Conservation (phyloP, 2,797 vertebrate genomes). For the Sphaeramia orbicularis region DNA sequence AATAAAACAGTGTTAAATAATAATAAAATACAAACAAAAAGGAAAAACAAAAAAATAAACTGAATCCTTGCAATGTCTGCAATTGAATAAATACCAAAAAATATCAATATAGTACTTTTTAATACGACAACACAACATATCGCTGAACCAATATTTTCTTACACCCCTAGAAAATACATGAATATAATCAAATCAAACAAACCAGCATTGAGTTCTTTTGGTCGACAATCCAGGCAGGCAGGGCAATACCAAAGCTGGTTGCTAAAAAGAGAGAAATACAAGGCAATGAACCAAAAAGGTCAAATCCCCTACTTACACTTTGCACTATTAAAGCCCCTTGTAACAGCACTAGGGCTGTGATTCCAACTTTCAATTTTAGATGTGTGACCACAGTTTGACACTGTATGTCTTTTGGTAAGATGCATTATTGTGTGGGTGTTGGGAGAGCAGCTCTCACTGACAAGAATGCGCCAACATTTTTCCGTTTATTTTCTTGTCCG, state of each 20-base stretch:
- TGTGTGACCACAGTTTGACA: neutral
- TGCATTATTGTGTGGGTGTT: too few relatives aligned
- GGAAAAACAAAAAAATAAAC: too few relatives aligned
- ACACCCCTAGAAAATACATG: neutral
- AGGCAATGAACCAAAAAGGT: constrained; percentile 4
- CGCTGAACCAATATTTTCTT: too few relatives aligned
- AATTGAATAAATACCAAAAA: too few relatives aligned
- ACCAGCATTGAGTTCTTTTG: constrained; percentile 99
- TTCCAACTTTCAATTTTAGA: neutral
- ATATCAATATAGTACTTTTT: too few relatives aligned
- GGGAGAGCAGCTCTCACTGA: neutral
- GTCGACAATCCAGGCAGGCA: constrained; percentile 99
- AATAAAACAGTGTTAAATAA: too few relatives aligned
- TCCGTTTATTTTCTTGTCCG: constrained; percentile 13
- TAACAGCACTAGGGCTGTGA: neutral
- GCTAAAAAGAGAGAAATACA: constrained; percentile 75
- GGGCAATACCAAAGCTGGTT: constrained; percentile 96
- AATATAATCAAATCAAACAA: constrained; percentile 43
- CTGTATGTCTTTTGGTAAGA: neutral
- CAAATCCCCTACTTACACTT: neutral
- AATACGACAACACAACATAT: too few relatives aligned
- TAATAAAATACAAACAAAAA: too few relatives aligned
- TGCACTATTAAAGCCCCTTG: neutral
- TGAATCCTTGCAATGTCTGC: too few relatives aligned
- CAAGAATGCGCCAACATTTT: constrained; percentile 7